Base-by-base conservation (phyloP, 2,113 vertebrate genomes). In the Globicephala melas region DNA sequence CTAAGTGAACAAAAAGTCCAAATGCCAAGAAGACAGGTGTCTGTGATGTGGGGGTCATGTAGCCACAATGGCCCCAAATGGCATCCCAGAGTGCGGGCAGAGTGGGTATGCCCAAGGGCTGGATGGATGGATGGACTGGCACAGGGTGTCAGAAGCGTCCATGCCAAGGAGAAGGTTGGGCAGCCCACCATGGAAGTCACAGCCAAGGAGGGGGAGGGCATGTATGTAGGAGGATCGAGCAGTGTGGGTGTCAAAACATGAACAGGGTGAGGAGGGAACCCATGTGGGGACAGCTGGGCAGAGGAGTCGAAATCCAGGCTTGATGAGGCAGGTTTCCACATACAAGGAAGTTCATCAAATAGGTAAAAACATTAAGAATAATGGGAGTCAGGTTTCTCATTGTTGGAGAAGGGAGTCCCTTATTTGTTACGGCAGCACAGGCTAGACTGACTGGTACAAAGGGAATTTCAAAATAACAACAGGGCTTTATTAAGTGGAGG, bases 251-350 rank as follows among this genome's bases (percentile, higher is more conserved):
- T 68, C 18, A 25, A 53, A 86, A n/a, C 25, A 2, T 2, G 21
- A 20, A 36, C 21, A 6, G 53, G 76, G 77, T 11, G 33, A 60
- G 53, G 17, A 71, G 20, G 0, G 17, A 11, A 44, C 53, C 53
- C 53, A 9, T 0, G 1, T 25, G 20, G 41, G n/a, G 53, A 21
- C 0, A 15, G 21, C 8, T 23, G 74, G 73, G 14, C 33, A 5
- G 1, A 25, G 65, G 26, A 41, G 85, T 11, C 2, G 5, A 38
- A 17, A 13, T 25, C 36, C 47, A 17, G 70, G 10, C 62, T 9
- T 20, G 36, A 3, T 31, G 25, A 73, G n/a, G 26, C 26, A 6
- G 36, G 31, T 50, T 20, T 44, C 74, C 6, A 18, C 3, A 25
- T 13, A 23, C 6, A 38, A 44, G 18, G 3, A 25, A 33, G 53